Evolutionary conservation across 2,888 invertebrate genomes (phyloP).

Genomic region (Pristionchus arcanus): DNA sequence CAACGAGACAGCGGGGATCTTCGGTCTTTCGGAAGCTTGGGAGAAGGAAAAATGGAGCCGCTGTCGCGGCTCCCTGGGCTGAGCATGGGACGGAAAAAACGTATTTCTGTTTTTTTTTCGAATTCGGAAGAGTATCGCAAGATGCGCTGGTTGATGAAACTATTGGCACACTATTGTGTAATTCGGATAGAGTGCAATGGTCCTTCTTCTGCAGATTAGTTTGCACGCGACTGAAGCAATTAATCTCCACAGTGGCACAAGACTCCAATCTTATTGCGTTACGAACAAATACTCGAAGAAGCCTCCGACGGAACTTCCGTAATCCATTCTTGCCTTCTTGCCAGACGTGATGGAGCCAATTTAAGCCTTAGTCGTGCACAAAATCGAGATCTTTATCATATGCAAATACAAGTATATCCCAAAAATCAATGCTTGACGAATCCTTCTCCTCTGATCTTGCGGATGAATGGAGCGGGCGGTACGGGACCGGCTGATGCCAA

Average conservation of each 20-base stretch:
- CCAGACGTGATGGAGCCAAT: no score
- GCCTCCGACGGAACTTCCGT: no score
- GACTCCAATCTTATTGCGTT: no score
- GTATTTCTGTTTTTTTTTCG: no score
- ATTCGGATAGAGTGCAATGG: background rate
- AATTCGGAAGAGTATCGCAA: background rate
- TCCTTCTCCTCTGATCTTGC: background rate
- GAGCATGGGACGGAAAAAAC: no score
- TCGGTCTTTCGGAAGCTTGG: background rate
- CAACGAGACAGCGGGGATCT: background rate
- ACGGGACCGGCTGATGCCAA: background rate
- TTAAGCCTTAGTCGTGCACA: background rate
- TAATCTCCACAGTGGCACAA: background rate
- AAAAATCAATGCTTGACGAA: background rate
- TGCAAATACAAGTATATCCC: no score
- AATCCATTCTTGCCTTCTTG: no score
- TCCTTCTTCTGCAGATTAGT: background rate
- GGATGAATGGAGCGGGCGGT: background rate
- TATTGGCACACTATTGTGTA: no score
- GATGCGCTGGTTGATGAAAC: background rate
- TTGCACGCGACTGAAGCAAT: background rate
- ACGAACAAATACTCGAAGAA: no score
- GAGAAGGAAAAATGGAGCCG: background rate
- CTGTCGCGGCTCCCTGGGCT: no score
- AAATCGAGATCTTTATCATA: constrained; percentile 3